phyloP scores from a whole-genome alignment of 2,113 vertebrate genomes.

The Peromyscus maniculatus region DNA sequence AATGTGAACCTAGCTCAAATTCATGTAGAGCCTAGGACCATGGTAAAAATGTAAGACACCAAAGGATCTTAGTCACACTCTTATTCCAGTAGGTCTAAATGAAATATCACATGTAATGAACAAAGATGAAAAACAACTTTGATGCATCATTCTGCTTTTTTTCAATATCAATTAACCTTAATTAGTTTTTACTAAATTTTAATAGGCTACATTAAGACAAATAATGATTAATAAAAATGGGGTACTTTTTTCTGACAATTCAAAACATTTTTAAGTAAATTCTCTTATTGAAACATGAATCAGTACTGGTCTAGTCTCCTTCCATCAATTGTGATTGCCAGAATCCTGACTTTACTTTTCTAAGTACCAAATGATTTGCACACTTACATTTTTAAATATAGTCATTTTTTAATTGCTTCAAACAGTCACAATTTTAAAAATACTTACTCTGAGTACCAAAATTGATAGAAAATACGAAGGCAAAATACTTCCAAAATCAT shows the following conservation, averaged over 20 bases:
- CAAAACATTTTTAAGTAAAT: not conserved
- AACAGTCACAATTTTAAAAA: not conserved
- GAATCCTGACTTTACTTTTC: not conserved
- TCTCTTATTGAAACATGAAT: not conserved
- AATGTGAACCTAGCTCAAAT: not conserved
- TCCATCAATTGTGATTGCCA: not conserved
- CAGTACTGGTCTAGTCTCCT: not conserved
- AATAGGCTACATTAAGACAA: not conserved
- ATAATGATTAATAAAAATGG: not conserved
- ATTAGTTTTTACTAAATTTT: not conserved
- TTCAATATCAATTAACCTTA: not conserved
- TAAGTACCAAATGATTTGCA: rapidly evolving
- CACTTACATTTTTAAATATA: not conserved
- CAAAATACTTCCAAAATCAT: not conserved
- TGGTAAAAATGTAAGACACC: not conserved
- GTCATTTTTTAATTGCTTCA: not conserved
- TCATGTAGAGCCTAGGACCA: not conserved
- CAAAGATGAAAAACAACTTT: not conserved
- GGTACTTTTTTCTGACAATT: not conserved
- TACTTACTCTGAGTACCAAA: conserved; percentile 45
- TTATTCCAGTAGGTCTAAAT: not conserved
- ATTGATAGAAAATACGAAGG: rapidly evolving
- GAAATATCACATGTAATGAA: not conserved
- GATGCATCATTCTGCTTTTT: not conserved
- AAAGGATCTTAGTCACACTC: no score